Conservation (phyloP, 2,888 invertebrate genomes). For the Ethmia dodecea region DNA sequence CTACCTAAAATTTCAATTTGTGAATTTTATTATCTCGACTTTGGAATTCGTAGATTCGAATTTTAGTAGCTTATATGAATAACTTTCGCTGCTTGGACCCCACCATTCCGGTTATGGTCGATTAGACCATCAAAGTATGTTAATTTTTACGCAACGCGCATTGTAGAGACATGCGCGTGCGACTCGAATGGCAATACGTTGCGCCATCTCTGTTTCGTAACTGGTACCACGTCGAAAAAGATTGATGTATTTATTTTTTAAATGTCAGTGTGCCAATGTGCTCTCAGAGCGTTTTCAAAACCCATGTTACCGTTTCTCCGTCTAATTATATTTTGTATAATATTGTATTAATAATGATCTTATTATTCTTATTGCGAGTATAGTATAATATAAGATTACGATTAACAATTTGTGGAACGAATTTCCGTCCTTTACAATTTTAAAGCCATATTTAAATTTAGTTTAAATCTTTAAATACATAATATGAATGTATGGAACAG, state of each 20-base stretch:
- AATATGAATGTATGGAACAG: constrained; percentile 30
- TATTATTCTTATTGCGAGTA: constrained; percentile 5
- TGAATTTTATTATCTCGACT: too few species aligned
- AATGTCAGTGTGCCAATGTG: constrained; percentile 18
- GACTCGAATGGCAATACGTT: constrained; percentile 10
- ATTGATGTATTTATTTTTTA: constrained; percentile 2
- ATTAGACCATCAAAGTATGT: constrained; percentile 23
- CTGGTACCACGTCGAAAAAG: neutral
- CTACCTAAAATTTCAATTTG: too few species aligned
- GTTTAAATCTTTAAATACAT: constrained; percentile 9
- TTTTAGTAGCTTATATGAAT: too few species aligned
- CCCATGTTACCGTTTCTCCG: neutral
- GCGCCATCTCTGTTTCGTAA: constrained; percentile 10
- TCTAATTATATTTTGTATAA: neutral
- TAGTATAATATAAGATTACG: constrained; percentile 3
- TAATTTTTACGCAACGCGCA: constrained; percentile 27
- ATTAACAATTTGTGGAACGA: constrained; percentile 38
- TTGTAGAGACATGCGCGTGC: constrained; percentile 10
- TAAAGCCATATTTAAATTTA: constrained; percentile 38
- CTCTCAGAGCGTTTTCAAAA: neutral
- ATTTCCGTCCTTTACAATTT: constrained; percentile 41
- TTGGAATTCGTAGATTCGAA: too few species aligned
- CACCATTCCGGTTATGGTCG: constrained; percentile 10
- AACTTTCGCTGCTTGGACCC: constrained; percentile 10
- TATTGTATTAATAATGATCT: neutral